Percentiles rank a stretch among this genome's conserved stretches.
phyloP scores from a whole-genome alignment of 37 sponge, comb jelly and placozoan species.

The Amphimedon queenslandica region DNA sequence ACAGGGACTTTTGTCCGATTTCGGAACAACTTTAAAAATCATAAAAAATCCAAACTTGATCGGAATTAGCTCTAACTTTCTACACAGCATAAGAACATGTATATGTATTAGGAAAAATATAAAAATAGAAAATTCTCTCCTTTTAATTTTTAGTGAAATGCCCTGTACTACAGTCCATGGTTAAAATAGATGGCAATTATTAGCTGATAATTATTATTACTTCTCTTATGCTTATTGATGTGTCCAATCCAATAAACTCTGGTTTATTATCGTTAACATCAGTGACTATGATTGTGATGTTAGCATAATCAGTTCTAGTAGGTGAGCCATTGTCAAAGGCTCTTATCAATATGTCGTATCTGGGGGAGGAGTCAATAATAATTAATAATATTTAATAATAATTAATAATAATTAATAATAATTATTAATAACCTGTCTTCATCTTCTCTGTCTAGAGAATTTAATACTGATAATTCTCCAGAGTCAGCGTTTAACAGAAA shows the following conservation, averaged over 20 bases:
- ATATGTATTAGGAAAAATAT: too few relatives aligned
- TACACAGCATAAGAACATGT: too few relatives aligned
- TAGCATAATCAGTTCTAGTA: constrained; percentile 22
- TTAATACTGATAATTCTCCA: constrained; percentile 19
- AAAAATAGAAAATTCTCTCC: too few relatives aligned
- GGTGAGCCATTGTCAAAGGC: constrained; percentile 20
- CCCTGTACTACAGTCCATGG: too few relatives aligned
- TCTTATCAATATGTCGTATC: constrained; percentile 28
- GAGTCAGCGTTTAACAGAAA: constrained; percentile 24
- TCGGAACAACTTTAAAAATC: too few relatives aligned
- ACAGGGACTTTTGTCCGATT: too few relatives aligned
- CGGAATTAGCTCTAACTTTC: too few relatives aligned
- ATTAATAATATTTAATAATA: constrained; percentile 14
- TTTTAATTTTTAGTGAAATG: too few relatives aligned
- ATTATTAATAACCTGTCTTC: constrained; percentile 3
- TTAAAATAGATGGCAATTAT: too few relatives aligned
- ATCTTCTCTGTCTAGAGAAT: constrained; percentile 29
- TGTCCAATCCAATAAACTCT: constrained; percentile 12
- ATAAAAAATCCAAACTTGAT: too few relatives aligned
- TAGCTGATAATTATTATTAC: too few relatives aligned
- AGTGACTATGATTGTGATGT: constrained; percentile 13
- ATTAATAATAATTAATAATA: constrained; percentile 3
- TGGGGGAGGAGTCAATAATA: constrained; percentile 7
- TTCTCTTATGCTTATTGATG: too few relatives aligned
- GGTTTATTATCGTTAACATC: constrained; percentile 50